Percentiles rank a stretch among this genome's conserved stretches.
phyloP scores from a whole-genome alignment of 2,888 invertebrate species.

The Odontothrips loti region DNA sequence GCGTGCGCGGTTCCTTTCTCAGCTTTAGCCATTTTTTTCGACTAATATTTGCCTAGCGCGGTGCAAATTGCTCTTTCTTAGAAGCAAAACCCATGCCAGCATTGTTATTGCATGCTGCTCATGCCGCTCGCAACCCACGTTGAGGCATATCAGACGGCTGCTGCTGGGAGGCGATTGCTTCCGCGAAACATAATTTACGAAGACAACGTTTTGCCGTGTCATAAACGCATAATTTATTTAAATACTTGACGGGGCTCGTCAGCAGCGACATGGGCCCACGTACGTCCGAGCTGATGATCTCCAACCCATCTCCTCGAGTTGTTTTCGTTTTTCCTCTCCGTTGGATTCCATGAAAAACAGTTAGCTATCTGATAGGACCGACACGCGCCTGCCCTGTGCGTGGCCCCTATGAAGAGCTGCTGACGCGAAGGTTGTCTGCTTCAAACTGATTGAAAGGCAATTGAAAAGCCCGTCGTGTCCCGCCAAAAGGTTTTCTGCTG shows the following conservation, averaged over 20 bases:
- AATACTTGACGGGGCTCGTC: constrained; percentile 9
- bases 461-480: background rate
- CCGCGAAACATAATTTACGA: constrained; percentile 5
- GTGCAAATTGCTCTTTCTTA: no score
- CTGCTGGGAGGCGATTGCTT: background rate
- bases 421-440: background rate
- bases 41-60: no score
- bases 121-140: background rate
- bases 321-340: background rate
- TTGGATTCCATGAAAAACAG: constrained; percentile 20
- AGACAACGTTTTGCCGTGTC: constrained; percentile 12
- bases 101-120: no score
- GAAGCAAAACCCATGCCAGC: background rate
- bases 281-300: background rate
- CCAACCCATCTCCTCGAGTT: background rate
- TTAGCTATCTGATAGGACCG: constrained; percentile 7
- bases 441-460: constrained; percentile 3
- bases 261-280: constrained; percentile 4
- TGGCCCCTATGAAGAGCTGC: background rate
- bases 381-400: background rate
- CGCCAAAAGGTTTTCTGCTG: no score
- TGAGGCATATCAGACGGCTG: no score
- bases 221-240: constrained; percentile 21
- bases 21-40: no score
- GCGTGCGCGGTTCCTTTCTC: no score